Evolutionary conservation across 2,888 invertebrate genomes (phyloP), one percentile per base, ranked within the genome.

Genomic region (Aquatica leii): DNA sequence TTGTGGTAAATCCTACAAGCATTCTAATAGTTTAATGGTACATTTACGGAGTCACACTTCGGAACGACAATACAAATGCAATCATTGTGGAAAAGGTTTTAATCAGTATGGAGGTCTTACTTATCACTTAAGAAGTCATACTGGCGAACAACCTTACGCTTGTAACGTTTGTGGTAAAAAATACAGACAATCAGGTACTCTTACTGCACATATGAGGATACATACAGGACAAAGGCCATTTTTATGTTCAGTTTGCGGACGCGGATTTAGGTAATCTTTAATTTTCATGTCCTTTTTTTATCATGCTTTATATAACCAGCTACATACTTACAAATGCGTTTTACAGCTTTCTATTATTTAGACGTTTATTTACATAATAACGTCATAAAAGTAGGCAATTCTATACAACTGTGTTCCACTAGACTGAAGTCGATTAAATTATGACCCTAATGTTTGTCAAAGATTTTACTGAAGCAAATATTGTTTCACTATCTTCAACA

Each of bases 11-110:
- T 53, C 46, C 5, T 74, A 71, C 49, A 73, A 72, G 62, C 74
- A 69, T 53, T 61, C 71, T 0, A 74, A 71, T 43, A 77, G 76
- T 68, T 69, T 80, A 34, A 74, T 72, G 52, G 75, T 77, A 48
- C 81, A 80, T 58, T 74, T 78, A 59, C 71, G 78, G 49, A 75
- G 75, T 20, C 81, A 81, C 59, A 78, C 77, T 12, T 70, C 75
- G 21, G 79, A 80, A 66, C 73, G 75, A 17, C 79, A 79, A 0
- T 80, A 78, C 59, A 64, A 72, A 8, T 81, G 81, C 66, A 72
- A 71, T 14, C 69, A 74, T 41, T 81, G 81, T 62, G 75, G 75
- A 1, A 80, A 80, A 67, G 70, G 71, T 37, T 79, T 79, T 64
- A 78, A 76, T 59, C 76, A 77, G 18, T 74, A 76, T 64, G 72